These are phyloP conservation scores for Andricus quercusramuli DNA, from an alignment of 2,888 invertebrate genomes.

Conservation along the genomic window DNA sequence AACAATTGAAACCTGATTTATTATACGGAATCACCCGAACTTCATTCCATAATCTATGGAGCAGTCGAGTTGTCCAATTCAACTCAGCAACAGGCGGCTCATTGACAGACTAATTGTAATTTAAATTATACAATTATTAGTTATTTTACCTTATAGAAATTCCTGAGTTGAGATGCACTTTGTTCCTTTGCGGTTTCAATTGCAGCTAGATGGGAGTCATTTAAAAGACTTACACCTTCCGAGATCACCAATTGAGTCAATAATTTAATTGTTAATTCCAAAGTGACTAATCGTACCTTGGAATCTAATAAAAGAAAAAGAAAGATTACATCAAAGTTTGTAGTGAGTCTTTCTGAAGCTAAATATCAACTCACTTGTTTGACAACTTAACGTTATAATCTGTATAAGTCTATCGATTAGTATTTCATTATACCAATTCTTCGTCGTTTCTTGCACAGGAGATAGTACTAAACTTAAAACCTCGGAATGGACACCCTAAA, in stretches of 20 bases:
- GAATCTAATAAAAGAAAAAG: slow-evolving; percentile 81
- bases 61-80: neutral
- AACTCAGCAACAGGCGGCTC: neutral
- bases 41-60: too few relatives aligned
- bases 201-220: slow-evolving; percentile 84
- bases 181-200: slow-evolving; percentile 88
- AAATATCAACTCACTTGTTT: slow-evolving; percentile 84
- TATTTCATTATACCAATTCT: slow-evolving; percentile 88
- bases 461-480: slow-evolving; percentile 89
- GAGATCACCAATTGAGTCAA: slow-evolving; percentile 85
- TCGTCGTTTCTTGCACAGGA: slow-evolving; percentile 81
- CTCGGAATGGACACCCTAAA: slow-evolving; percentile 89
- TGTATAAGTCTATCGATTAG: slow-evolving; percentile 91
- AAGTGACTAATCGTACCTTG: slow-evolving; percentile 93
- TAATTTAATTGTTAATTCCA: slow-evolving; percentile 92
- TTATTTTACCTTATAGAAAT: slow-evolving; percentile 89
- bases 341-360: slow-evolving; percentile 23
- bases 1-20: too few relatives aligned
- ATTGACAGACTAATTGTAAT: neutral
- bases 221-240: slow-evolving; percentile 82
- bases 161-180: slow-evolving; percentile 90
- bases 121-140: slow-evolving; percentile 13
- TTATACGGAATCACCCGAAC: too few relatives aligned
- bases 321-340: slow-evolving; percentile 37
- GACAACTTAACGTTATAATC: slow-evolving; percentile 91